Percentiles rank a stretch among this genome's conserved stretches.
Evolutionary conservation across 2,888 invertebrate species (phyloP).

Genomic region (Pheosia gnoma): DNA sequence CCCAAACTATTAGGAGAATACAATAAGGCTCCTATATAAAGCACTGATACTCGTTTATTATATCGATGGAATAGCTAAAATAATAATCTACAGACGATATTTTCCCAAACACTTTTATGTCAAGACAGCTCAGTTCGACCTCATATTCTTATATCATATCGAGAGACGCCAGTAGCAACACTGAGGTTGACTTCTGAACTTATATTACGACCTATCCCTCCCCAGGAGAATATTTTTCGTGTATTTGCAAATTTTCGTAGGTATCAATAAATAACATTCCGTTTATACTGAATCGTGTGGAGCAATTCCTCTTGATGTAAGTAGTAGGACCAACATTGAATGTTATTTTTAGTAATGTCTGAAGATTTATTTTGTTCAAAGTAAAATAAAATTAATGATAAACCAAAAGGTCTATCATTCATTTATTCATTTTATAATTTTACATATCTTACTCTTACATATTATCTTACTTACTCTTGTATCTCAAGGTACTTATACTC

Average conservation of each 20-base stretch:
- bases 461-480: too few species aligned
- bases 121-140: conserved; percentile 15
- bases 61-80: not conserved
- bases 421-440: too few species aligned
- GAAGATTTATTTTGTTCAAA: not conserved
- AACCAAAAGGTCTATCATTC: too few species aligned
- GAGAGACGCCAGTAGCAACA: conserved; percentile 26
- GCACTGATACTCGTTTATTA: too few species aligned
- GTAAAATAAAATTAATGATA: too few species aligned
- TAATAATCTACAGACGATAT: not conserved
- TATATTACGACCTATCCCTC: conserved; percentile 29
- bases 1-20: too few species aligned
- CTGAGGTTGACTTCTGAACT: conserved; percentile 32
- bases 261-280: conserved; percentile 44
- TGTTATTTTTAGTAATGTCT: not conserved
- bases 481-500: too few species aligned
- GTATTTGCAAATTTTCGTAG: conserved; percentile 42
- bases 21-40: too few species aligned
- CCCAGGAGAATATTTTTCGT: conserved; percentile 43
- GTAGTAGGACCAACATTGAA: conserved; percentile 19
- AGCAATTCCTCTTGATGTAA: conserved; percentile 29
- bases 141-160: conserved; percentile 40
- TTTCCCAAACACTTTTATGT: not conserved
- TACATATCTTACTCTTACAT: too few species aligned
- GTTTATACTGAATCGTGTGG: conserved; percentile 29